Evolutionary conservation across 2,888 invertebrate genomes (phyloP).

Genomic region (Gasteruption jaculator): DNA sequence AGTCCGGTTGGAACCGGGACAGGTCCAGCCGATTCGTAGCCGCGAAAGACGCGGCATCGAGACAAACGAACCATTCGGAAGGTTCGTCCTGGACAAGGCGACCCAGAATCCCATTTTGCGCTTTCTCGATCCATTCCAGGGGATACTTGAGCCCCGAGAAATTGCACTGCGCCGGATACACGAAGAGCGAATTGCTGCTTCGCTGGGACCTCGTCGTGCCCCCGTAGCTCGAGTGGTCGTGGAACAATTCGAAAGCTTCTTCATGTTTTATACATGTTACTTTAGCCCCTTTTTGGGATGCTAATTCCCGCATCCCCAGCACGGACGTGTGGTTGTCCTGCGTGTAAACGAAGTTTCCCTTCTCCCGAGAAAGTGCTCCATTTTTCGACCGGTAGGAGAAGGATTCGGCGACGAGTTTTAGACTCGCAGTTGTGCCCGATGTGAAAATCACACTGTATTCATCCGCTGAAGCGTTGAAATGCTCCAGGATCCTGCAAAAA

Average conservation of each 20-base stretch:
- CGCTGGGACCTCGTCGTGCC: constrained; percentile 2
- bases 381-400: constrained; percentile 59
- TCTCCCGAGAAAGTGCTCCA: constrained; percentile 12
- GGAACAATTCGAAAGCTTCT: constrained; percentile 55
- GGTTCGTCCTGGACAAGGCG: constrained; percentile 47
- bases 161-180: constrained; percentile 90
- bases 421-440: constrained; percentile 83
- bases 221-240: constrained; percentile 29
- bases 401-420: constrained; percentile 79
- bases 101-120: constrained; percentile 61
- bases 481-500: constrained; percentile 67
- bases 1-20: constrained; percentile 71
- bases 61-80: constrained; percentile 66
- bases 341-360: constrained; percentile 72
- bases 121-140: constrained; percentile 63
- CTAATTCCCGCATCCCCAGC: constrained; percentile 82
- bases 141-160: constrained; percentile 92
- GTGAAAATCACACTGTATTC: constrained; percentile 90
- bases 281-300: constrained; percentile 56
- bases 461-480: constrained; percentile 76
- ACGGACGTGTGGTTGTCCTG: constrained; percentile 95
- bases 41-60: constrained; percentile 84
- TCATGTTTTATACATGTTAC: constrained; percentile 59
- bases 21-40: constrained; percentile 77
- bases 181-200: constrained; percentile 63